phyloP scores from a whole-genome alignment of 2,113 vertebrate genomes.

The Lepidothrix coronata region DNA sequence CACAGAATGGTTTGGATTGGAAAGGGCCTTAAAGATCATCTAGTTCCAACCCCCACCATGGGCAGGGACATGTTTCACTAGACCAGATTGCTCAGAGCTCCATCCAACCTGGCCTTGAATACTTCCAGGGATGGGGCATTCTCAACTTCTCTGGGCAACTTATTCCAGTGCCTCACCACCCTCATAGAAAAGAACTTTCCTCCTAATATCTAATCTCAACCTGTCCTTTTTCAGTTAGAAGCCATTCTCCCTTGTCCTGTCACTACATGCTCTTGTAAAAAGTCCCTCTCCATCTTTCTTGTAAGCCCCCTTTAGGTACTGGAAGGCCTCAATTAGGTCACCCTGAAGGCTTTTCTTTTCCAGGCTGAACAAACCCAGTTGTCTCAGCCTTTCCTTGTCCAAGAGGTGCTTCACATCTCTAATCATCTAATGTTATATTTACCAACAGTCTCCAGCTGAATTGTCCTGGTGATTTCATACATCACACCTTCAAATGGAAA shows the following conservation, averaged over 20 bases:
- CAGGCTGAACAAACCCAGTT: not conserved
- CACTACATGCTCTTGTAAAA: not conserved
- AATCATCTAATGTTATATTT: not conserved
- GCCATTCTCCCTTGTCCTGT: not conserved
- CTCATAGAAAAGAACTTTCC: not conserved
- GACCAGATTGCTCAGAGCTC: not conserved
- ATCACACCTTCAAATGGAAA: conserved; percentile 61
- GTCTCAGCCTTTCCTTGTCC: not conserved
- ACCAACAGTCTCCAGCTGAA: conserved; percentile 76
- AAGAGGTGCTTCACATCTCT: not conserved
- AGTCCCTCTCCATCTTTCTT: not conserved
- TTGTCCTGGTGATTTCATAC: conserved; percentile 80
- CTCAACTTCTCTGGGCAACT: not conserved
- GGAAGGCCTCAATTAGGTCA: not conserved
- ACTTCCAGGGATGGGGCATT: not conserved
- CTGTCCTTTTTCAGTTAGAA: not conserved
- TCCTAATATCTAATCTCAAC: not conserved
- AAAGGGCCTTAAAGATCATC: not conserved
- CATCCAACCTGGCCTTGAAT: not conserved
- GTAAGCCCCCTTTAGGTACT: not conserved
- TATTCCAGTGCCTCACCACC: not conserved
- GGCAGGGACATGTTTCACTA: not conserved
- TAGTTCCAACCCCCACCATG: not conserved
- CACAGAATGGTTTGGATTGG: not conserved
- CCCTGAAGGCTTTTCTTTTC: not conserved